Base-by-base conservation (phyloP, 2,888 invertebrate species). In the Spodoptera littoralis region DNA sequence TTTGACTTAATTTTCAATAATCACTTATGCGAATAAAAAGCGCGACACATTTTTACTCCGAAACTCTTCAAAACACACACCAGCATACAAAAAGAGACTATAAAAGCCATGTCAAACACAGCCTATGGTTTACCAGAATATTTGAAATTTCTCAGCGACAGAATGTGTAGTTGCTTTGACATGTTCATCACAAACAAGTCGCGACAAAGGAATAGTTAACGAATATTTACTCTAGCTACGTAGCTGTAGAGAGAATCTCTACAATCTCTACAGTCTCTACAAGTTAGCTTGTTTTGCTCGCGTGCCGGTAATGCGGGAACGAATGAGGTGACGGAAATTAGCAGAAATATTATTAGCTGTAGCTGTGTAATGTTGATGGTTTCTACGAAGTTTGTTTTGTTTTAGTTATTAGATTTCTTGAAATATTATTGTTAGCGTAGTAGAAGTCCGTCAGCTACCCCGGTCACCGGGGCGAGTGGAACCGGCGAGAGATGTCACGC, bases 181-280 rank as follows among this genome's bases (percentile, higher is more conserved):
- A 85, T 72, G 81, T 84, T 85, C 84, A 82, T 87, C 90, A 85
- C 72, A 76, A 84, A 81, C 85, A 82, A 80, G 78, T 81, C 69
- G 81, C 78, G 83, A 89, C 89, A 90, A 90, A 89, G 90, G 90
- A 90, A 91, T 91, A 88, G 90, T 91, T 91, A 89, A 90, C 87
- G 88, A 89, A 90, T 88, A 85, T 89, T 88, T 88, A 79, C 84
- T 72, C 70, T 70, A 62, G 77, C 77, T 78, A 70, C 77, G 81
- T 82, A 80, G 46, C 53, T 18, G 48, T 36, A 42, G 13, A 43
- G 57, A 12, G 53, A 58, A 9, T 18, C 60, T 49, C 22, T 47
- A 60, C 36, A 36, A 36, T 36, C 36, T 36, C 1, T 36, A 36
- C 36, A 36, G 36, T 36, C 36, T 36, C 6, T 36, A 36, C 59